Conservation (phyloP, 2,113 vertebrate genomes). For the Astatotilapia flaviijosephi region DNA sequence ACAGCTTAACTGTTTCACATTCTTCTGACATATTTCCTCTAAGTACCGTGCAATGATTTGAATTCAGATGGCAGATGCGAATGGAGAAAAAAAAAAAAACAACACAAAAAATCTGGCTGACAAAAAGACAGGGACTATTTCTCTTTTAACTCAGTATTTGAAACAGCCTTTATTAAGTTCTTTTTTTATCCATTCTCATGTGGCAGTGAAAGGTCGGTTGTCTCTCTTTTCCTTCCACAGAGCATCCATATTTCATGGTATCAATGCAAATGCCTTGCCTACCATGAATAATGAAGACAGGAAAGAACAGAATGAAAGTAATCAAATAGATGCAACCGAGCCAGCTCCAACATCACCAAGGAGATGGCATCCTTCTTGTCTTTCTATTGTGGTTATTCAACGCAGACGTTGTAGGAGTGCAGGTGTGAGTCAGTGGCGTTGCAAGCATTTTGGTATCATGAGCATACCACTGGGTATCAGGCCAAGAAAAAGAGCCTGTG, state of each 20-base stretch:
- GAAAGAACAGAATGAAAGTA: not conserved
- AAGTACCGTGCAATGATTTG: not conserved
- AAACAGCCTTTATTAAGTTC: not conserved
- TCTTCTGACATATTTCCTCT: slow-evolving; percentile 7
- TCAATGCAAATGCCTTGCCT: slow-evolving; percentile 28
- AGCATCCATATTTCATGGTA: slow-evolving; percentile 57
- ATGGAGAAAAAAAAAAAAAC: not conserved
- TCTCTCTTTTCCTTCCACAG: not conserved
- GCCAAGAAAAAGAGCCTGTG: not conserved
- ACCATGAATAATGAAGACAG: slow-evolving; percentile 17
- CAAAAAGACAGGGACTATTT: not conserved
- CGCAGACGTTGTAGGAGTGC: not conserved
- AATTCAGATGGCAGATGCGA: slow-evolving; percentile 19
- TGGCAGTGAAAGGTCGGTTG: slow-evolving; percentile 29
- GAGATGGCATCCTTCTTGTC: not conserved
- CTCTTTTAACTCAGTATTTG: not conserved
- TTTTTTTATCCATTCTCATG: not conserved
- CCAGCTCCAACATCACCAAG: not conserved
- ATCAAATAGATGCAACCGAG: not conserved
- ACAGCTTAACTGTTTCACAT: not conserved
- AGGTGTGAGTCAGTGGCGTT: not conserved
- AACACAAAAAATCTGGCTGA: not conserved
- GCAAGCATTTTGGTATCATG: not conserved
- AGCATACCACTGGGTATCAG: not conserved
- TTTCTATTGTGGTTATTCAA: not conserved